Evolutionary conservation across 2,888 invertebrate genomes (phyloP).

Genomic region (Tetramorium bicarinatum): DNA sequence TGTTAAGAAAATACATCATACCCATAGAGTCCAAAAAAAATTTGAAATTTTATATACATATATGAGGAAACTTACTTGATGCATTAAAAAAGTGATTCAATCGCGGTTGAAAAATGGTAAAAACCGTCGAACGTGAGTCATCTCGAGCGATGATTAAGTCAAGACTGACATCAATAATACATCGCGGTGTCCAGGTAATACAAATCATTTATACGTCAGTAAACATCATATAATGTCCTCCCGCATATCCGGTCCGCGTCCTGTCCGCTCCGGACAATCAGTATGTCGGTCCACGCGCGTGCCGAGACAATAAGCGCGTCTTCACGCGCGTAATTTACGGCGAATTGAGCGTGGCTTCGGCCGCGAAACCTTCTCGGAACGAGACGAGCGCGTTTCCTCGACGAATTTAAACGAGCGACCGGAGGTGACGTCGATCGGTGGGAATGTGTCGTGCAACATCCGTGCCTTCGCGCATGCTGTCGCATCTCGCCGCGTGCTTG

Average conservation of each 20-base stretch:
- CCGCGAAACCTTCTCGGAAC: conserved; percentile 47
- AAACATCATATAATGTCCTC: not conserved
- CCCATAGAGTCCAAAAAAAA: no score
- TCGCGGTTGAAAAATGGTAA: not conserved
- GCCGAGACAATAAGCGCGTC: conserved; percentile 35
- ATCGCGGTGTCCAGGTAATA: not conserved
- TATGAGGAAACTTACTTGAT: no score
- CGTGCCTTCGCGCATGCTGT: conserved; percentile 30
- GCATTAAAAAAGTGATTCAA: not conserved
- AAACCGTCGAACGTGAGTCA: not conserved
- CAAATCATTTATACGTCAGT: conserved; percentile 8
- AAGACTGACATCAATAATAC: conserved; percentile 5
- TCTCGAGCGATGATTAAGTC: not conserved
- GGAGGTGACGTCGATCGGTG: conserved; percentile 61
- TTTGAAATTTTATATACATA: no score
- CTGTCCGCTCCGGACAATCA: conserved; percentile 5
- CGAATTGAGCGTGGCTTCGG: conserved; percentile 39
- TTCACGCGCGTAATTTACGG: conserved; percentile 42
- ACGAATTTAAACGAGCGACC: conserved; percentile 59
- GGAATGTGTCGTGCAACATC: conserved; percentile 64
- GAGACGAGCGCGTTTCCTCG: conserved; percentile 11
- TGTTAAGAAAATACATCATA: no score
- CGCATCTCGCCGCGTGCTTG: no score
- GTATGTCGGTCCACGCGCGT: conserved; percentile 52
- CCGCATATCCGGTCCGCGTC: not conserved